Conservation (phyloP, 1,140 invertebrate species). For the Thrips palmi region DNA sequence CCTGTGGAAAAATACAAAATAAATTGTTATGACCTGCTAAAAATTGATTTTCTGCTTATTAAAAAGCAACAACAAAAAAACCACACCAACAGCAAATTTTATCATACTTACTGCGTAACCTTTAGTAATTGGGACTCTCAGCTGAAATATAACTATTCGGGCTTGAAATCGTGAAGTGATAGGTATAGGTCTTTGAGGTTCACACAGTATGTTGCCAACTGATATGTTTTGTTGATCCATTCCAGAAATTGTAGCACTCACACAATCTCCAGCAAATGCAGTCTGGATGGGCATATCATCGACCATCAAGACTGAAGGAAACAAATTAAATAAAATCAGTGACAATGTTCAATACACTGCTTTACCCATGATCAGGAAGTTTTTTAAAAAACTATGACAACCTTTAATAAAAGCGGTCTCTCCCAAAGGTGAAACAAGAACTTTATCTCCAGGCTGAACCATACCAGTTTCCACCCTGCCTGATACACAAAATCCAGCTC, state of each 20-base stretch:
- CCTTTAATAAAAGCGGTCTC: slow-evolving; percentile 61
- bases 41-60: slow-evolving; percentile 4
- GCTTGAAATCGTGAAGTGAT: slow-evolving; percentile 69
- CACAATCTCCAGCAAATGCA: slow-evolving; percentile 90
- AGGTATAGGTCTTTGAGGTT: slow-evolving; percentile 55
- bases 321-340: slow-evolving; percentile 6
- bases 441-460: slow-evolving; percentile 66
- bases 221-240: slow-evolving; percentile 68
- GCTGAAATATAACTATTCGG: slow-evolving; percentile 83
- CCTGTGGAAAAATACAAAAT: slow-evolving; percentile 23
- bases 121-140: slow-evolving; percentile 79
- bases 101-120: slow-evolving; percentile 51
- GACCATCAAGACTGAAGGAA: slow-evolving; percentile 34
- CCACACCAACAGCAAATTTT: neutral
- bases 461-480: slow-evolving; percentile 84
- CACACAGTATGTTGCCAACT: slow-evolving; percentile 73
- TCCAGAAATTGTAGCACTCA: slow-evolving; percentile 60
- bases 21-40: neutral
- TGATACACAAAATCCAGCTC: slow-evolving; percentile 69
- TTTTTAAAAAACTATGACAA: slow-evolving; percentile 11
- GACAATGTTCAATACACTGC: no score
- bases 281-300: slow-evolving; percentile 51
- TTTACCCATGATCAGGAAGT: neutral
- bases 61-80: slow-evolving; percentile 3
- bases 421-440: slow-evolving; percentile 70